These are phyloP conservation scores for Oreochromis aureus DNA, from an alignment of 2,113 vertebrate species.

Conservation along the genomic window DNA sequence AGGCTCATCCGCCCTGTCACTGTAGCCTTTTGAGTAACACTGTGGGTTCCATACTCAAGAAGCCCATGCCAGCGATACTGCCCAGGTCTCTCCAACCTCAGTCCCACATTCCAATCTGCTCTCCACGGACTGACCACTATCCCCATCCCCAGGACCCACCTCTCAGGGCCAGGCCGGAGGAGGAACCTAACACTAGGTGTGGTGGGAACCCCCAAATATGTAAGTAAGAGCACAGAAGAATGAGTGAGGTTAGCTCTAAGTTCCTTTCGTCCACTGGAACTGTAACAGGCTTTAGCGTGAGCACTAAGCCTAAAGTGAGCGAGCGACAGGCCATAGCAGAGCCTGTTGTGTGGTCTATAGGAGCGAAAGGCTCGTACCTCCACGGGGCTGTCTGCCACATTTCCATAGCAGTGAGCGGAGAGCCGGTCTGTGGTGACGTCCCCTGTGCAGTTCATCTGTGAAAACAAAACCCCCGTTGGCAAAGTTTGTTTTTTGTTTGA, in stretches of 20 bases:
- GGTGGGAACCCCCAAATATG: constrained; percentile 4
- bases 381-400: constrained; percentile 39
- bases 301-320: constrained; percentile 11
- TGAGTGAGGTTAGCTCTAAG: constrained; percentile 25
- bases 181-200: constrained; percentile 20
- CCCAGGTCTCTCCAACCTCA: constrained; percentile 20
- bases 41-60: neutral
- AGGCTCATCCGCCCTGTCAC: constrained; percentile 21
- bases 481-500: constrained; percentile 55
- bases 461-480: constrained; percentile 62
- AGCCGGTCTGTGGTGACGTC: constrained; percentile 52
- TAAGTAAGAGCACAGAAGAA: constrained; percentile 8
- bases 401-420: constrained; percentile 71
- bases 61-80: constrained; percentile 6
- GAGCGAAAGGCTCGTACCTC: constrained; percentile 72
- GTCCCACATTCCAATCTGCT: constrained; percentile 1
- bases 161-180: constrained; percentile 8
- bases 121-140: neutral
- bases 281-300: constrained; percentile 29
- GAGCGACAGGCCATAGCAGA: constrained; percentile 11
- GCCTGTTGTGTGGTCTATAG: constrained; percentile 42
- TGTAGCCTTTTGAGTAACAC: neutral
- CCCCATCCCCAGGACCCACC: neutral
- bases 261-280: constrained; percentile 10
- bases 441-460: constrained; percentile 81